phyloP scores from a whole-genome alignment of 1,140 invertebrate genomes.

The Euura saliciscinereae region DNA sequence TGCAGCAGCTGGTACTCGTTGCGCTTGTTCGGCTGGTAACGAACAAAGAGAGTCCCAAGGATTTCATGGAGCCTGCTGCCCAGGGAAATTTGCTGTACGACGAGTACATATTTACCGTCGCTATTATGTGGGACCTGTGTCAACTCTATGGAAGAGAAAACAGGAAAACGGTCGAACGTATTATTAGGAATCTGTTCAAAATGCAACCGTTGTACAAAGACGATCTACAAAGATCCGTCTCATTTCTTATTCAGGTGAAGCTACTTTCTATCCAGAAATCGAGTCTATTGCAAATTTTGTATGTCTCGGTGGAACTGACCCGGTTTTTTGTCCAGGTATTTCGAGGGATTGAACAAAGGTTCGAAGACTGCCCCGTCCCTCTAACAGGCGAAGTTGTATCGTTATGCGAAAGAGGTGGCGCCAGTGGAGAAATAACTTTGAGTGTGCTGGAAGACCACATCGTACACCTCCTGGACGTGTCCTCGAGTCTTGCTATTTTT shows the following conservation, averaged over 20 bases:
- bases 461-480: constrained; percentile 73
- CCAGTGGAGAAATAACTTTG: constrained; percentile 50
- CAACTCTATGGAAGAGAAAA: constrained; percentile 76
- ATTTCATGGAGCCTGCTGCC: constrained; percentile 69
- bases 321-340: constrained; percentile 21
- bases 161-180: constrained; percentile 62
- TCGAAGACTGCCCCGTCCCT: constrained; percentile 30
- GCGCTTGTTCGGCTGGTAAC: constrained; percentile 76
- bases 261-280: background rate
- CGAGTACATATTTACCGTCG: constrained; percentile 82
- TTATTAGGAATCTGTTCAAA: constrained; percentile 71
- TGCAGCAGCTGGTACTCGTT: constrained; percentile 70
- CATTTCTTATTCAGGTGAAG: constrained; percentile 57
- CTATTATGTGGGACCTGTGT: constrained; percentile 80
- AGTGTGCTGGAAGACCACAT: constrained; percentile 70
- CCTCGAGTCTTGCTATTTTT: constrained; percentile 70
- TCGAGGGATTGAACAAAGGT: constrained; percentile 27
- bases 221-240: constrained; percentile 67
- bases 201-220: constrained; percentile 74
- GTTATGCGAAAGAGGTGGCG: constrained; percentile 46
- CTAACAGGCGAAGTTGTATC: constrained; percentile 55
- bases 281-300: background rate
- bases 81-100: constrained; percentile 77
- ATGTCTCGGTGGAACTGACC: background rate
- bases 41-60: constrained; percentile 71